phyloP scores from a whole-genome alignment of 2,797 vertebrate species.

The Glyptemys insculpta region DNA sequence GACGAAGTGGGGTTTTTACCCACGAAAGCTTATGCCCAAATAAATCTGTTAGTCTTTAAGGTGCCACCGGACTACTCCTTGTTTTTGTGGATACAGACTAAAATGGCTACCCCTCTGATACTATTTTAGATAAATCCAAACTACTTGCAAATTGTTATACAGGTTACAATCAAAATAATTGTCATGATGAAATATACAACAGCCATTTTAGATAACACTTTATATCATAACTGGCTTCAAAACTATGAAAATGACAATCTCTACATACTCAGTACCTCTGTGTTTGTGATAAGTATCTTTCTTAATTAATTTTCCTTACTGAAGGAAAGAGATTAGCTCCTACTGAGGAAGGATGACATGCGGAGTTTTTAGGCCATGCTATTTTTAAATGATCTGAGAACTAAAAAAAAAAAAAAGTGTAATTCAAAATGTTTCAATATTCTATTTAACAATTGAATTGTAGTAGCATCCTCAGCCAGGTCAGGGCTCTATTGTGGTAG shows the following conservation, averaged over 20 bases:
- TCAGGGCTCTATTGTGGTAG: background rate
- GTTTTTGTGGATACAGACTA: too few species aligned
- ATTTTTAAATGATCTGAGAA: conserved; percentile 29
- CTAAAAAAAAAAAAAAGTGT: background rate
- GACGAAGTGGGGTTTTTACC: too few species aligned
- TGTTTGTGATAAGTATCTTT: background rate
- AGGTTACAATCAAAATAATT: background rate
- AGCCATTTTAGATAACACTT: background rate
- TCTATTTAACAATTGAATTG: too few species aligned
- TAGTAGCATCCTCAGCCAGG: background rate
- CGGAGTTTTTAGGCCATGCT: background rate
- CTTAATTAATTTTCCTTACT: background rate
- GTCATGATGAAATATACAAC: background rate
- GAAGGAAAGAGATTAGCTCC: background rate
- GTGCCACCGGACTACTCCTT: too few species aligned
- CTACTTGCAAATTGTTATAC: background rate
- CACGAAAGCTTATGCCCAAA: too few species aligned
- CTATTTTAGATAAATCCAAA: background rate
- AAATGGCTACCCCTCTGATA: background rate
- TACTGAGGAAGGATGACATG: background rate
- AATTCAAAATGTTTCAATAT: background rate
- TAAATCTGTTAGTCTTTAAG: too few species aligned
- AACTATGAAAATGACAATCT: background rate
- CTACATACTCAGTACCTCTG: background rate
- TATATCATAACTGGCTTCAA: background rate